A percentile compares a stretch with the other conserved stretches of the same genome.
Evolutionary conservation across 2,113 vertebrate species (phyloP).

Genomic region (Turdus rufiventris): DNA sequence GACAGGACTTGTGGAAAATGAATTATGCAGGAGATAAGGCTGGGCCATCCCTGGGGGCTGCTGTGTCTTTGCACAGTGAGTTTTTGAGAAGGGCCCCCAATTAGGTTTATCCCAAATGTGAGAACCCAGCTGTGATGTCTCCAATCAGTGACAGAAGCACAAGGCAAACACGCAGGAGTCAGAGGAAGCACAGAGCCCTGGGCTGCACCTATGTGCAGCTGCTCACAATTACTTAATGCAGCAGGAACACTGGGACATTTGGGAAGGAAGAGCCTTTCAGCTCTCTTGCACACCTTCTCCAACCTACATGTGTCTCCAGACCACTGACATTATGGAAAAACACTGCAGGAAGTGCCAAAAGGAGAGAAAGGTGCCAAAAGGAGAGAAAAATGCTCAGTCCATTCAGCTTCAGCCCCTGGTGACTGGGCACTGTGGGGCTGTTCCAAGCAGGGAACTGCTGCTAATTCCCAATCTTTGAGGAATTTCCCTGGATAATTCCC

Average conservation of each 20-base stretch:
- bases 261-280: background rate
- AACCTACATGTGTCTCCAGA: background rate
- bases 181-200: background rate
- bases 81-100: background rate
- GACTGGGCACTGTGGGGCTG: background rate
- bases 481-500: background rate
- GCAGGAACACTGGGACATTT: background rate
- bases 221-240: background rate
- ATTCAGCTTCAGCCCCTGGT: background rate
- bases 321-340: background rate
- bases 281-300: background rate
- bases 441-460: background rate
- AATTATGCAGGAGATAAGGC: background rate
- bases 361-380: background rate
- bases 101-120: background rate
- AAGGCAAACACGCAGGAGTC: background rate
- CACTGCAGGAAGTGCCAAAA: background rate
- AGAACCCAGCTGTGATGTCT: background rate
- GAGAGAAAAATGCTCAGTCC: background rate
- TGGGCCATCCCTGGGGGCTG: background rate
- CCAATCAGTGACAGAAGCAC: background rate
- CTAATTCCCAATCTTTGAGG: background rate
- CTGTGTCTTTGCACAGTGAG: rapidly evolving
- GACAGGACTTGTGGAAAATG: background rate
- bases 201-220: background rate